Conservation (phyloP, 2,888 invertebrate species). For the Podotricha telesiphe region DNA sequence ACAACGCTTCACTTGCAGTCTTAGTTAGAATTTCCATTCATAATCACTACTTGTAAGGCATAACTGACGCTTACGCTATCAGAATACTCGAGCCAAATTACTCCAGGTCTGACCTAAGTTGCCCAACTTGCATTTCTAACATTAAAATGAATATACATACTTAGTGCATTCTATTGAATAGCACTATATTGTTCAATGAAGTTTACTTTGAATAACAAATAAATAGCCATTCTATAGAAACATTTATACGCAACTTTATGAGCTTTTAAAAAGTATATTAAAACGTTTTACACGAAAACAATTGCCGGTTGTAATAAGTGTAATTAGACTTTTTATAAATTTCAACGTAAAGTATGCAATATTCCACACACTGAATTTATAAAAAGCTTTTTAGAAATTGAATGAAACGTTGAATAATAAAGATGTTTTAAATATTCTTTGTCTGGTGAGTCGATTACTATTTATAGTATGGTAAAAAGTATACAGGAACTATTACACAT, state of each 20-base stretch:
- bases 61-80: constrained; percentile 29
- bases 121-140: constrained; percentile 11
- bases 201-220: background rate
- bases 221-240: background rate
- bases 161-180: background rate
- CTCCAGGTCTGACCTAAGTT: constrained; percentile 17
- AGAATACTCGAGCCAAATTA: constrained; percentile 27
- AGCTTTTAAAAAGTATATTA: constrained; percentile 15
- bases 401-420: too few species aligned
- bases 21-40: constrained; percentile 32
- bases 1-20: background rate
- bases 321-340: background rate
- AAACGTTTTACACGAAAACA: constrained; percentile 13
- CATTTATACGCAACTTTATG: constrained; percentile 7
- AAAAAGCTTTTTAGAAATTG: background rate
- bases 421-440: too few species aligned
- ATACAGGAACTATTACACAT: too few species aligned
- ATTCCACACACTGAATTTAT: background rate
- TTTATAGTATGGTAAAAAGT: too few species aligned
- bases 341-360: background rate
- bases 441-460: too few species aligned
- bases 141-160: constrained; percentile 7
- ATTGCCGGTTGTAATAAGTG: background rate
- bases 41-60: constrained; percentile 28
- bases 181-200: constrained; percentile 2